Evolutionary conservation across 1,140 invertebrate genomes (phyloP).

Genomic region (Teleopsis dalmanni): DNA sequence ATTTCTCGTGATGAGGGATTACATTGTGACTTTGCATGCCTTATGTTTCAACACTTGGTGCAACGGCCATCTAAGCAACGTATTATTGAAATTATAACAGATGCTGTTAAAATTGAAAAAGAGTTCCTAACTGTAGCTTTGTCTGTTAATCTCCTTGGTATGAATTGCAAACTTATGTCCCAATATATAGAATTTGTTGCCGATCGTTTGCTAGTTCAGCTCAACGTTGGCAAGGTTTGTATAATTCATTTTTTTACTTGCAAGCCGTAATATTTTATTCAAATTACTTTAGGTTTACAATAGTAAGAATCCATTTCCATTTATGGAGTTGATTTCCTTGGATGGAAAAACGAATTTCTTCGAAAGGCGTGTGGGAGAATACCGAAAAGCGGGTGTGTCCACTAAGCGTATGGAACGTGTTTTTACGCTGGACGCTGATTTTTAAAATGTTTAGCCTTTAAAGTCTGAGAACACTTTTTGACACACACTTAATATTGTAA

Average conservation of each 20-base stretch:
- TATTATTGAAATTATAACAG: conserved; percentile 78
- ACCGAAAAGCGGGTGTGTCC: conserved; percentile 94
- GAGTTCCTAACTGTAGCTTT: conserved; percentile 96
- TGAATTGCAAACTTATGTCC: conserved; percentile 95
- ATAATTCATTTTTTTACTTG: conserved; percentile 7
- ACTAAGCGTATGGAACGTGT: conserved; percentile 57
- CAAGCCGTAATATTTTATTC: conserved; percentile 26
- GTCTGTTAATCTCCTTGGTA: conserved; percentile 89
- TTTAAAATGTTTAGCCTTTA: no score
- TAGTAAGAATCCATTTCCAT: conserved; percentile 94
- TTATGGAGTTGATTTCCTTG: conserved; percentile 98
- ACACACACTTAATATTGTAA: no score
- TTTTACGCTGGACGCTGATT: conserved; percentile 83
- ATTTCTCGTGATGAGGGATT: conserved; percentile 98
- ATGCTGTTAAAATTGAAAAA: conserved; percentile 94
- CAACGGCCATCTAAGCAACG: conserved; percentile 77
- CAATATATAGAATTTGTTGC: conserved; percentile 99
- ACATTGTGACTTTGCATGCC: conserved; percentile 97
- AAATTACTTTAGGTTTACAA: conserved; percentile 67
- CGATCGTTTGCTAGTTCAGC: conserved; percentile 83
- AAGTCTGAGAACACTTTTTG: no score
- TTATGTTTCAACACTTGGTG: conserved; percentile 93
- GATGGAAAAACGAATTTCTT: conserved; percentile 99
- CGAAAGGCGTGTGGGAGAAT: conserved; percentile 98
- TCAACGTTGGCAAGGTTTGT: conserved; percentile 76